Percentiles rank a stretch among this genome's conserved stretches.
Conservation (phyloP, 2,797 vertebrate species). For the Ciconia nigra region DNA sequence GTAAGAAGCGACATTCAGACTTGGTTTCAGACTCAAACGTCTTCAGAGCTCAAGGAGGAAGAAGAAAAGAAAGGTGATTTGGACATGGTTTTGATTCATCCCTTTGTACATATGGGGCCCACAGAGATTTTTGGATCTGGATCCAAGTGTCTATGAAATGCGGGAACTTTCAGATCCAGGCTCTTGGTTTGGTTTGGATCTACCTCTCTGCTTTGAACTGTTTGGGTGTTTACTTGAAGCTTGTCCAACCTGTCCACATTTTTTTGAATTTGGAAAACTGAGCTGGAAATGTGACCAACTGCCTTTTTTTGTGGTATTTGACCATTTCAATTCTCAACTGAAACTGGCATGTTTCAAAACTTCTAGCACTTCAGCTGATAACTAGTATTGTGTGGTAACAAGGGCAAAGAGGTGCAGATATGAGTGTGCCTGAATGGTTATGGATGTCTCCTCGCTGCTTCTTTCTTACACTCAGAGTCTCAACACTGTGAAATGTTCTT, state of each 20-base stretch:
- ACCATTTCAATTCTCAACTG: neutral
- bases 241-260: neutral
- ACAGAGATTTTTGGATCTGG: neutral
- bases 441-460: neutral
- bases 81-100: neutral
- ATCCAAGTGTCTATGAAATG: neutral
- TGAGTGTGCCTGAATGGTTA: neutral
- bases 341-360: neutral
- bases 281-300: neutral
- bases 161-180: neutral
- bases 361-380: neutral
- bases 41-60: neutral
- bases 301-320: neutral
- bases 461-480: neutral
- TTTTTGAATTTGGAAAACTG: neutral
- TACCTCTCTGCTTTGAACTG: neutral
- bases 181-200: neutral
- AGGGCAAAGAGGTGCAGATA: neutral
- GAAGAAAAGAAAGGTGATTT: neutral
- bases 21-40: neutral
- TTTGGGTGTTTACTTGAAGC: constrained; percentile 10
- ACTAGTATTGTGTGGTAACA: neutral
- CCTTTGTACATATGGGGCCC: neutral
- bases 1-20: neutral
- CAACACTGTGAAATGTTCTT: neutral